Percentiles rank a stretch among this genome's conserved stretches.
Conservation (phyloP, 2,113 vertebrate genomes). For the Tursiops truncatus region DNA sequence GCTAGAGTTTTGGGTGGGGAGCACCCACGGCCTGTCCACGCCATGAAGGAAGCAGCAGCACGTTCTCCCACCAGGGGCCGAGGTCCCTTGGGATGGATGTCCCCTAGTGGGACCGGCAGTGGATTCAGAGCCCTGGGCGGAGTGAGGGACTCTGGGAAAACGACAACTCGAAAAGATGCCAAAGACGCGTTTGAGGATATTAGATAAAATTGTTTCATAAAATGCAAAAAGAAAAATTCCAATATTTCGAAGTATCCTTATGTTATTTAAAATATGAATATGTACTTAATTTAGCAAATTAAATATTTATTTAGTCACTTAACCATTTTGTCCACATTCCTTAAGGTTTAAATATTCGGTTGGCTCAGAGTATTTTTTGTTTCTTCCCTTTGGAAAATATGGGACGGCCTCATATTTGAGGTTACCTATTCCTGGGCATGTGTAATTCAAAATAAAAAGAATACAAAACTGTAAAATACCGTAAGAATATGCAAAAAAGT, state of each 20-base stretch:
- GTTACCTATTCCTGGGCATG: background rate
- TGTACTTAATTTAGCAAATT: background rate
- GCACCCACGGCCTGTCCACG: fast-evolving
- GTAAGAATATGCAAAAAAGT: background rate
- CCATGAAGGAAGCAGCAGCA: background rate
- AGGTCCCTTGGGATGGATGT: too few relatives aligned
- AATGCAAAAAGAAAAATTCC: background rate
- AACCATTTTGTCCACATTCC: background rate
- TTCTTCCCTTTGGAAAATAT: conserved; percentile 27
- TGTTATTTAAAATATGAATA: background rate
- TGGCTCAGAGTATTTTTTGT: background rate
- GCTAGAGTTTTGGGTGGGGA: background rate
- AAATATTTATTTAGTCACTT: conserved; percentile 11
- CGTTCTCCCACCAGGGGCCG: background rate
- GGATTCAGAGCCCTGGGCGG: background rate
- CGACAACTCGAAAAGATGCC: background rate
- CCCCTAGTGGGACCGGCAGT: background rate
- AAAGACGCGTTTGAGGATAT: background rate
- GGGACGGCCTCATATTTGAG: background rate
- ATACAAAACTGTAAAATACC: background rate
- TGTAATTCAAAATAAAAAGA: conserved; percentile 34
- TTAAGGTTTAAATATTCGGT: background rate
- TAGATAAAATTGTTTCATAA: background rate
- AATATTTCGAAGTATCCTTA: background rate
- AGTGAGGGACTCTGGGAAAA: background rate